Base-by-base conservation (phyloP, 2,113 vertebrate species). In the Budorcas taxicolor region DNA sequence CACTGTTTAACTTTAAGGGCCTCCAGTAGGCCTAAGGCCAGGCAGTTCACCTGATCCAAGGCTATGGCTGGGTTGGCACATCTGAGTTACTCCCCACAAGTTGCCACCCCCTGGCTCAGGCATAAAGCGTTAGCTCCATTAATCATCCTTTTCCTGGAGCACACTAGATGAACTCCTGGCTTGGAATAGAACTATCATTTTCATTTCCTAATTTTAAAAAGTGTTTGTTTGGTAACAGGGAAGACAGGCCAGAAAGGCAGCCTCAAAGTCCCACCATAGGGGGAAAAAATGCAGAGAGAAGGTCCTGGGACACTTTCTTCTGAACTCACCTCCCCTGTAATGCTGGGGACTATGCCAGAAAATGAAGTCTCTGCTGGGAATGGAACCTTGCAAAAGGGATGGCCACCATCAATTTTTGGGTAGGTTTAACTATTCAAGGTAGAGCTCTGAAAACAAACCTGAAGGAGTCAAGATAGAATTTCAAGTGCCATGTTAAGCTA, bases 191-290 rank as follows among this genome's bases (percentile, higher is more conserved):
- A 71, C 76, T 89, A 93, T 86, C 71, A 93, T 93, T 91, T 97
- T 92, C 43, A 93, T 95, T 97, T 97, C 67, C 83, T 97, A 97
- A 90, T 84, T 97, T 97, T 50, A 93, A 97, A 98, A 97, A 89
- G 29, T 80, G 13, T 93, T 43, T 91, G 36, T 95, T 97, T 96
- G 87, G 76, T 90, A 94, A 83, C 40, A 62, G 40, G 8, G 19
- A 82, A 83, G 62, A 71, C 19, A 90, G 67, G 43, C 80, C 55
- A 96, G 88, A 78, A 84, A 88, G 19, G 11, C 58, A 95, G 52
- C 43, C 96, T 97, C 53, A 86, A 97, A 97, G 27, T 91, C 53
- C 43, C 3, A 1, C 27, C 3, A 19, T 57, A 40, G 40, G 36
- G 14, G 40, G 58, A 92, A 94, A 85, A 82, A 94, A 14, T 87